Evolutionary conservation across 1,140 invertebrate species (phyloP).

Genomic region (Drosophila nikananu): DNA sequence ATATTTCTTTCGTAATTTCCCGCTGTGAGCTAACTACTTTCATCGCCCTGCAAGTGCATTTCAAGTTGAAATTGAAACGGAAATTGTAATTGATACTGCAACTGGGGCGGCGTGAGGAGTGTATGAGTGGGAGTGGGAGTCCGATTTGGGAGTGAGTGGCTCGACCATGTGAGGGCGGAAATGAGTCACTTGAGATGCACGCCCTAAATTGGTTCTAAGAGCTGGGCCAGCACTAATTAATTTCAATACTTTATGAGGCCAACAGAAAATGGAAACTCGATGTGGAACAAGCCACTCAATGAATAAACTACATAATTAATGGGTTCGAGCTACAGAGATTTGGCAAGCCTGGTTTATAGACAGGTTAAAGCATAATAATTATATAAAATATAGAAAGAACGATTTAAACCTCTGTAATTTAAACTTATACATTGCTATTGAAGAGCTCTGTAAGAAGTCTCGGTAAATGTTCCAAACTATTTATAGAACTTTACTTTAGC

Average conservation of each 20-base stretch:
- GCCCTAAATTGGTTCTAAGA: slow-evolving; percentile 46
- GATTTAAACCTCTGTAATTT: not conserved
- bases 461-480: not conserved
- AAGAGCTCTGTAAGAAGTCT: not conserved
- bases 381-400: not conserved
- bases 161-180: slow-evolving; percentile 62
- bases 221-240: slow-evolving; percentile 37
- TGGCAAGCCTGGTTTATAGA: not conserved
- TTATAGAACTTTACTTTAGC: not conserved
- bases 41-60: slow-evolving; percentile 58
- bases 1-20: slow-evolving; percentile 20
- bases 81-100: slow-evolving; percentile 41
- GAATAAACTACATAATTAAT: slow-evolving; percentile 21
- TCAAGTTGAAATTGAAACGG: slow-evolving; percentile 48
- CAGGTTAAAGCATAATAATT: not conserved
- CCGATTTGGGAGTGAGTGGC: not conserved
- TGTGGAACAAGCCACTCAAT: slow-evolving; percentile 9
- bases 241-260: slow-evolving; percentile 49
- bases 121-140: not conserved
- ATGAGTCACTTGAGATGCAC: slow-evolving; percentile 50
- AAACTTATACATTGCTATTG: too few relatives aligned
- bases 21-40: slow-evolving; percentile 37
- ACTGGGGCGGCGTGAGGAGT: not conserved
- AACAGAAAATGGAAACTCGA: slow-evolving; percentile 35
- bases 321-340: not conserved